Evolutionary conservation across 2,888 invertebrate genomes (phyloP).

Genomic region (Pegoplata infirma): DNA sequence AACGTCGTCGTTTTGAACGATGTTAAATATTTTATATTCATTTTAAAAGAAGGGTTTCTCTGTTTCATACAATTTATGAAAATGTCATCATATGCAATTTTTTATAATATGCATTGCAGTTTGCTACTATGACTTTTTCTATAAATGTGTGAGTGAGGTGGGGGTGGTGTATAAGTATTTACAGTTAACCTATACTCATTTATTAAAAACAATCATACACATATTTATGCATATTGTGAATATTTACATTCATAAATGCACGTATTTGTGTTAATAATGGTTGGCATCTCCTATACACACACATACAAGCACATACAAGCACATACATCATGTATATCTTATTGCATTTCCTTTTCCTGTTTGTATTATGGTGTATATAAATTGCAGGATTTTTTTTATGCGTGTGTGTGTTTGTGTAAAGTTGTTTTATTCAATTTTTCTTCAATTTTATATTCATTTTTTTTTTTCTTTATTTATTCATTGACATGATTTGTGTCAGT

Average conservation of each 20-base stretch:
- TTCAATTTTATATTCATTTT: slow-evolving; percentile 5
- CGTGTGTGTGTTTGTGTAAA: too few relatives aligned
- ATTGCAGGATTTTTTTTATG: neutral
- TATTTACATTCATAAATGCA: neutral
- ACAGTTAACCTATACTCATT: neutral
- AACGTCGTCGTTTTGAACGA: too few relatives aligned
- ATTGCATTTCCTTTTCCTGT: slow-evolving; percentile 36
- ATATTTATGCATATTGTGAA: neutral
- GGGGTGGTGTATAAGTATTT: too few relatives aligned
- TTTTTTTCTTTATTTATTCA: slow-evolving; percentile 16
- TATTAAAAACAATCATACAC: slow-evolving; percentile 7
- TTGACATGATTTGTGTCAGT: slow-evolving; percentile 59
- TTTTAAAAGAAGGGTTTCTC: too few relatives aligned
- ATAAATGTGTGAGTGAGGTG: neutral
- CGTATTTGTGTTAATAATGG: slow-evolving; percentile 14
- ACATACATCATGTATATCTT: slow-evolving; percentile 13
- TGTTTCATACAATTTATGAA: slow-evolving; percentile 39
- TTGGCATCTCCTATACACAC: too few relatives aligned
- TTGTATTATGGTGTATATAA: neutral
- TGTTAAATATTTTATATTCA: slow-evolving; percentile 51
- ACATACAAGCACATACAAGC: slow-evolving; percentile 2
- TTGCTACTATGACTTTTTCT: slow-evolving; percentile 33
- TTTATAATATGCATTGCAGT: slow-evolving; percentile 34
- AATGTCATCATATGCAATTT: slow-evolving; percentile 52
- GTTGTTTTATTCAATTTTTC: slow-evolving; percentile 21